Evolutionary conservation across 2,888 invertebrate genomes (phyloP), one percentile per base, ranked within the genome.

Genomic region (Agrenia bidenticulata): DNA sequence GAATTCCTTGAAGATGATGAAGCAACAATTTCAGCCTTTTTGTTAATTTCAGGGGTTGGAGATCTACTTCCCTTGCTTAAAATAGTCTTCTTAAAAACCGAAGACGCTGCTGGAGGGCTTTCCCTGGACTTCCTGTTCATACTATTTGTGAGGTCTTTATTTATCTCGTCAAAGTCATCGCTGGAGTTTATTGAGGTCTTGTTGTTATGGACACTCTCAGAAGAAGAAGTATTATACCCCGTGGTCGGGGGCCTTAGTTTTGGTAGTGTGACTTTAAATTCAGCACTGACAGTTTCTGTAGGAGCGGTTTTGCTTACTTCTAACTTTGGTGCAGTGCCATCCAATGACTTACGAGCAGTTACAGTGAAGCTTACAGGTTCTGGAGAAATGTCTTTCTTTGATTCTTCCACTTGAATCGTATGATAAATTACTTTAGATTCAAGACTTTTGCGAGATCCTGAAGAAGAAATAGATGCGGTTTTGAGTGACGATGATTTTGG

Each of bases 181-280:
- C 63, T 61, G 21, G 53, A 19, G 23, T 21, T 15, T 13, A 39
- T 17, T 17, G 39, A 11, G 2, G 21, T n/a, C 13, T 19, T 51
- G 66, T 70, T 67, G 65, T 67, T 62, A 64, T 58, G 63, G 39
- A 60, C 67, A 32, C 56, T 57, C 15, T 49, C 50, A 1, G 51
- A 19, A 13, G 64, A 42, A 1, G 64, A n/a, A 26, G 64, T 17
- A n/a, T 41, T 13, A n/a, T n/a, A n/a, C 5, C 56, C n/a, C n/a
- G 59, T 21, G 1, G 60, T 42, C 5, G 64, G 53, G 19, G 54
- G 23, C 24, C 62, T 61, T 51, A 58, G 63, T 61, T 64, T 61
- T 55, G 70, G 70, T 59, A 70, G 63, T 37, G 66, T 53, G 32
- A 70, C 63, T 51, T 70, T 70, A 39, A 70, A 70, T 27, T 70